Base-by-base conservation (phyloP, 2,797 vertebrate species). In the Tolypeutes matacus region DNA sequence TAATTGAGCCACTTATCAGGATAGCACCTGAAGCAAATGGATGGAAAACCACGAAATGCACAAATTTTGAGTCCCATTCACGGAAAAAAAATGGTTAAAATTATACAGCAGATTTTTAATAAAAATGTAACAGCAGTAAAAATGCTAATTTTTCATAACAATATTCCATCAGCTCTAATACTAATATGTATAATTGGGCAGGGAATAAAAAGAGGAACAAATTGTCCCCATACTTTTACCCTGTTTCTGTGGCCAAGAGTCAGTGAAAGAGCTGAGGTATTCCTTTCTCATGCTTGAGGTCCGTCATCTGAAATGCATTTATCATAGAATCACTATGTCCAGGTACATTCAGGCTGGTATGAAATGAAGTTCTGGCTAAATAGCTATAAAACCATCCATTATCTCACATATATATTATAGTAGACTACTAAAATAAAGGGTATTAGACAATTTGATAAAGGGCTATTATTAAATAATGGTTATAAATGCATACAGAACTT, bases 1-100 rank as follows among this genome's bases (percentile, higher is more conserved):
- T 96, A 97, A 97, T 96, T 97, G 96, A 97, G 96, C 46, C 91
- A 96, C 95, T 98, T 97, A 97, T 88, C 97, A 97, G 97, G 91
- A 97, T 84, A 96, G 97, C 96, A 98, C 97, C 96, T 97, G 97
- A 62, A 90, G 94, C 97, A 96, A 97, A 97, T 39, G 90, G 89
- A 96, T 51, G 97, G 94, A 86, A 98, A 97, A 97, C 84, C 95
- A 96, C 95, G 97, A 97, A 97, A 97, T 58, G 80, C 95, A 96
- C 53, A 98, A 97, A 96, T 97, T 92, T 97, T 58, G 73, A 98
- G 89, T 36, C 93, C 67, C 95, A 96, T 92, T 98, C 89, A 95
- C 89, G 20, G 29, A 73, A 92, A 97, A 46, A n/a, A 91, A 96
- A 86, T 36, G 8, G 25, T 95, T 98, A 56, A 87, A 96, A 96